Evolutionary conservation across 1,140 invertebrate species (phyloP).

Genomic region (Lanistes nyassanus): DNA sequence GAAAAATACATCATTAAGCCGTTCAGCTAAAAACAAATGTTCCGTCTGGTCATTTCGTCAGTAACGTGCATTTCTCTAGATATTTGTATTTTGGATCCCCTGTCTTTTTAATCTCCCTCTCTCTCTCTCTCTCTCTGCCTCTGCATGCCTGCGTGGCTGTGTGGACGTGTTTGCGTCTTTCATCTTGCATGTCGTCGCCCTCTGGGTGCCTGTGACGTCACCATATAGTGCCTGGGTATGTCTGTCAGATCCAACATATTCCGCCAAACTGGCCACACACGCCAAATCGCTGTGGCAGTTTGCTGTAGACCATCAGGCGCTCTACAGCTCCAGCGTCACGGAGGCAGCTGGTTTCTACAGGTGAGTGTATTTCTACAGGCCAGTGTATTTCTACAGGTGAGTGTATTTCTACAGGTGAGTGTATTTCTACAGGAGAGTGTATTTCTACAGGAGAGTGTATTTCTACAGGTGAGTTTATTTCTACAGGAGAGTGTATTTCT

Average conservation of each 20-base stretch:
- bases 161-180: constrained; percentile 12
- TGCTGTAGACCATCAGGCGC: constrained; percentile 70
- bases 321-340: constrained; percentile 64
- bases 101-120: too few species aligned
- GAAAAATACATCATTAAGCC: neutral
- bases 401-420: too few species aligned
- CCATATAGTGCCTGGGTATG: too few species aligned
- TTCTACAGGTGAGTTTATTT: too few species aligned
- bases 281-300: constrained; percentile 73
- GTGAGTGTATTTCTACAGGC: too few species aligned
- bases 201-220: constrained; percentile 6
- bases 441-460: too few species aligned
- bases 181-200: too few species aligned
- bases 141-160: constrained; percentile 62
- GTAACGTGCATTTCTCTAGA: neutral
- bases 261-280: constrained; percentile 51
- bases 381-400: too few species aligned
- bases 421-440: too few species aligned
- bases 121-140: too few species aligned
- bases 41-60: neutral
- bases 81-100: neutral
- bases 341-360: constrained; percentile 42
- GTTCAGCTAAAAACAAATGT: neutral
- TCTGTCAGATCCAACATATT: too few species aligned
- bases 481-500: neutral